A percentile compares a stretch with the other conserved stretches of the same genome.
These are phyloP conservation scores for Channa maculata DNA, from an alignment of 2,113 vertebrate species.

Conservation along the genomic window DNA sequence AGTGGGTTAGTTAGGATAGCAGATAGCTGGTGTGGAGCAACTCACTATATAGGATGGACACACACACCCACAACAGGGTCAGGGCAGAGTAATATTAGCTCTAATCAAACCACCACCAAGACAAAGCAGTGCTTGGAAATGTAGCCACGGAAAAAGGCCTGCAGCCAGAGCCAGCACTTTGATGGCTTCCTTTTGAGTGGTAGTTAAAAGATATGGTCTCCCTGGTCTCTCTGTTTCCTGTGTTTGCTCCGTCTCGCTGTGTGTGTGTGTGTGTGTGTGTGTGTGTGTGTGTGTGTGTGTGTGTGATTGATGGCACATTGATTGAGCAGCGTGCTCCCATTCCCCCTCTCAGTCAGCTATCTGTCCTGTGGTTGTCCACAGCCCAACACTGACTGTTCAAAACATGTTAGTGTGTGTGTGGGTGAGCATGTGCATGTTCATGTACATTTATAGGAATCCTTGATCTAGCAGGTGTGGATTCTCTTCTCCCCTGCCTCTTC, in stretches of 20 bases:
- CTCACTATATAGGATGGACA: slow-evolving; percentile 25
- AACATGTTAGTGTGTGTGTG: slow-evolving; percentile 19
- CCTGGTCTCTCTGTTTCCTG: slow-evolving; percentile 61
- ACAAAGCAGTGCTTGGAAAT: slow-evolving; percentile 57
- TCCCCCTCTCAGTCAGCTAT: slow-evolving; percentile 64
- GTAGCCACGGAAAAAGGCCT: slow-evolving; percentile 65
- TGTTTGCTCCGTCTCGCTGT: slow-evolving; percentile 66
- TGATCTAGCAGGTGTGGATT: slow-evolving; percentile 65
- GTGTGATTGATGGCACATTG: slow-evolving; percentile 74
- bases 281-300: slow-evolving; percentile 36
- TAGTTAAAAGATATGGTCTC: slow-evolving; percentile 74
- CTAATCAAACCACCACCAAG: slow-evolving; percentile 65
- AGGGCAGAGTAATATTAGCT: slow-evolving; percentile 53
- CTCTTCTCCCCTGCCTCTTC: slow-evolving; percentile 21
- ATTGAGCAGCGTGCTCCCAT: slow-evolving; percentile 68
- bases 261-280: slow-evolving; percentile 26
- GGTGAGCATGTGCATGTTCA: slow-evolving; percentile 20
- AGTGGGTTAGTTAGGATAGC: slow-evolving; percentile 43
- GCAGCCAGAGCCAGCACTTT: slow-evolving; percentile 68
- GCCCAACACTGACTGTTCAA: slow-evolving; percentile 52
- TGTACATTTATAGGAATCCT: slow-evolving; percentile 63
- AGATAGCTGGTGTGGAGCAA: slow-evolving; percentile 32
- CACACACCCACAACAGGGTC: slow-evolving; percentile 47
- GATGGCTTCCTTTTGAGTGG: slow-evolving; percentile 74
- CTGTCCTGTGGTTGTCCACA: slow-evolving; percentile 58